A percentile compares a stretch with the other conserved stretches of the same genome.
These are phyloP conservation scores for Lasius fuliginosus DNA, from an alignment of 2,888 invertebrate species.

Conservation along the genomic window DNA sequence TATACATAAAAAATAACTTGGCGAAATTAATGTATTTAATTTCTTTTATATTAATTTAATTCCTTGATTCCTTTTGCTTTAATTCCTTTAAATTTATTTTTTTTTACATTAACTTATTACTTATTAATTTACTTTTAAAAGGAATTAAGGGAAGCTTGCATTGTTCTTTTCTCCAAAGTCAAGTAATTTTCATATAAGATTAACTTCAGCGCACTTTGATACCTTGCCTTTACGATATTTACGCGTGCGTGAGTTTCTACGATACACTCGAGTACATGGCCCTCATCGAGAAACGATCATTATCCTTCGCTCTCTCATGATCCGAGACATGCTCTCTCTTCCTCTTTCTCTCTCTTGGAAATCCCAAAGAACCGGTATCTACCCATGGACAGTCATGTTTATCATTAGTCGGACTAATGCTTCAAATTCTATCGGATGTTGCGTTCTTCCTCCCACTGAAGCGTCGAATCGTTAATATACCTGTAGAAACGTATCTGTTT, in stretches of 20 bases:
- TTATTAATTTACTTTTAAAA: background rate
- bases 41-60: background rate
- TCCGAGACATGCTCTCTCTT: slow-evolving; percentile 59
- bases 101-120: background rate
- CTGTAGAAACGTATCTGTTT: slow-evolving; percentile 49
- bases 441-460: slow-evolving; percentile 67
- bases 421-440: slow-evolving; percentile 79
- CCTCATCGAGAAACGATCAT: slow-evolving; percentile 69
- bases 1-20: background rate
- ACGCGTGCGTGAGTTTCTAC: slow-evolving; percentile 29
- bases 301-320: slow-evolving; percentile 65
- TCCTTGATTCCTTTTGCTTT: too few relatives aligned
- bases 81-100: background rate
- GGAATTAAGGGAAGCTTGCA: background rate
- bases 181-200: background rate
- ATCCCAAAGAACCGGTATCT: slow-evolving; percentile 81
- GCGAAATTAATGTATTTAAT: background rate
- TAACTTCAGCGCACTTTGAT: background rate
- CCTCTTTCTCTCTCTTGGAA: slow-evolving; percentile 31
- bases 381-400: slow-evolving; percentile 83
- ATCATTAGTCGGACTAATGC: slow-evolving; percentile 84
- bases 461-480: slow-evolving; percentile 63
- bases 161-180: background rate
- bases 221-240: background rate
- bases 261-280: slow-evolving; percentile 74